phyloP scores from a whole-genome alignment of 2,888 invertebrate genomes.

The Sabatieria punctata region DNA sequence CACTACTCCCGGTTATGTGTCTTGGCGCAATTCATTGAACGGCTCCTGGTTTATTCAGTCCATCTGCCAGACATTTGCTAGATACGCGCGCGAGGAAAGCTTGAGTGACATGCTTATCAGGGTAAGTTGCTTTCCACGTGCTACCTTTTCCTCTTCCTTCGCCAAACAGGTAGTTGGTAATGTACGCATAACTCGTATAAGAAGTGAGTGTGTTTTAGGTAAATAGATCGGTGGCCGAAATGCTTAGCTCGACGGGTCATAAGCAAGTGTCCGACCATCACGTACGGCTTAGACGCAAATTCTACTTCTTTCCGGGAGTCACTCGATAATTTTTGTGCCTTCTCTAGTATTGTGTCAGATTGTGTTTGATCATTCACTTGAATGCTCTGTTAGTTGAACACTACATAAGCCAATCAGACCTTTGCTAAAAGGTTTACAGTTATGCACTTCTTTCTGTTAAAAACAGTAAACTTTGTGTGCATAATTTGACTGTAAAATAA shows the following conservation, averaged over 20 bases:
- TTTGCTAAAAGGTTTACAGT: too few relatives aligned
- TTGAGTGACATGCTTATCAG: constrained; percentile 10
- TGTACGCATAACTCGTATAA: background rate
- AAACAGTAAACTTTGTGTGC: too few relatives aligned
- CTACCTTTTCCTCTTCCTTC: too few relatives aligned
- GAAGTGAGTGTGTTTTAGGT: constrained; percentile 4
- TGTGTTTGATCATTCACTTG: too few relatives aligned
- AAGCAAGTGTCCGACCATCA: constrained; percentile 20
- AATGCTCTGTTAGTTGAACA: too few relatives aligned
- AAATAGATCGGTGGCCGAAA: constrained; percentile 3
- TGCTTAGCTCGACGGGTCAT: constrained; percentile 11
- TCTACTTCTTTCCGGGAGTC: constrained; percentile 26
- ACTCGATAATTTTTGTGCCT: too few relatives aligned
- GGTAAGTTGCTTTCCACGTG: too few relatives aligned
- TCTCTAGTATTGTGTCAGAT: too few relatives aligned
- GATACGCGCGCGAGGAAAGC: constrained; percentile 9
- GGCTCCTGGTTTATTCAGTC: constrained; percentile 31
- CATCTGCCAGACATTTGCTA: constrained; percentile 23
- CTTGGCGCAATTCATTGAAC: constrained; percentile 25
- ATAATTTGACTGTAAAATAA: too few relatives aligned
- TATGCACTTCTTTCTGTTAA: too few relatives aligned
- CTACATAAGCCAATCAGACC: too few relatives aligned
- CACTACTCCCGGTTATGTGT: constrained; percentile 26
- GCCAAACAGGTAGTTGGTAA: background rate
- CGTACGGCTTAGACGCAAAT: constrained; percentile 20